Evolutionary conservation across 2,797 vertebrate genomes (phyloP).

Genomic region (Centropyge bicolor): DNA sequence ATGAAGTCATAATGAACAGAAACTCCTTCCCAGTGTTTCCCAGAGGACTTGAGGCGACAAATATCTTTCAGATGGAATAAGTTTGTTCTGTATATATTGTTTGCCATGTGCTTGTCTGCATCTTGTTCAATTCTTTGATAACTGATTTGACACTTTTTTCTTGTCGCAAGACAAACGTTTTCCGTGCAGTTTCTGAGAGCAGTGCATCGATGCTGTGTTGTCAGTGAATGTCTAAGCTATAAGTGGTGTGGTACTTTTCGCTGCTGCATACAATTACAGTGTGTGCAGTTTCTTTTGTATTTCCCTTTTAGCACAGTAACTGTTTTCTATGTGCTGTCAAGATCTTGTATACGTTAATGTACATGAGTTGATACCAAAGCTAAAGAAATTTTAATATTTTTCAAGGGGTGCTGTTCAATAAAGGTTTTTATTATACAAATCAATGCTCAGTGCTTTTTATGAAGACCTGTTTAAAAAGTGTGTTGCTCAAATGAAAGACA

Average conservation of each 20-base stretch:
- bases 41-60: neutral
- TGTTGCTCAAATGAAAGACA: neutral
- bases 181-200: constrained; percentile 34
- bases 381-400: constrained; percentile 53
- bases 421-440: constrained; percentile 39
- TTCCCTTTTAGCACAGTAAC: constrained; percentile 31
- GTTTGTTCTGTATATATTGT: constrained; percentile 51
- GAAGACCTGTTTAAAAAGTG: neutral
- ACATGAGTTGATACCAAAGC: constrained; percentile 71
- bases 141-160: constrained; percentile 17
- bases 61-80: constrained; percentile 1
- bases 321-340: constrained; percentile 41
- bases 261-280: neutral
- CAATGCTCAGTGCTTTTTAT: neutral
- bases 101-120: constrained; percentile 57
- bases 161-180: constrained; percentile 32
- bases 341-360: constrained; percentile 44
- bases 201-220: constrained; percentile 20
- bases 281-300: constrained; percentile 29
- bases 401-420: constrained; percentile 62
- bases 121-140: constrained; percentile 37
- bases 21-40: neutral
- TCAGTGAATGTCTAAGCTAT: constrained; percentile 38
- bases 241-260: constrained; percentile 31
- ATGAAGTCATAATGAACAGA: neutral